A percentile compares a stretch with the other conserved stretches of the same genome.
phyloP scores from a whole-genome alignment of 2,888 invertebrate genomes.

The Caenorhabditis sp. region DNA sequence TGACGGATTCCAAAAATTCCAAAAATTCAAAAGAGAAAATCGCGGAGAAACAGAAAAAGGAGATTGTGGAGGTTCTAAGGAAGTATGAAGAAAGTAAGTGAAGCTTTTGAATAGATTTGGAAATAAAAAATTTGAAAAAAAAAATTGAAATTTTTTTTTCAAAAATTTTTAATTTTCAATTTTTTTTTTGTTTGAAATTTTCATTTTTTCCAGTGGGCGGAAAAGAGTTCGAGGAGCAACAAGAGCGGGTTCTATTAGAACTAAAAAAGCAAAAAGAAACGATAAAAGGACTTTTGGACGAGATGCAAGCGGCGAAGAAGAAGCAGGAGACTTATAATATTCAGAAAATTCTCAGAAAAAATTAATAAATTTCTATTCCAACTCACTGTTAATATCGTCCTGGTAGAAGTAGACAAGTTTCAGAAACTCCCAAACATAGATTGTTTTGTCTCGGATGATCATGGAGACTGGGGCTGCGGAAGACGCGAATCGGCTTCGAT shows the following conservation, averaged over 20 bases:
- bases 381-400: not conserved
- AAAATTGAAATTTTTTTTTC: not conserved
- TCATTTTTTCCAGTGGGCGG: slow-evolving; percentile 18
- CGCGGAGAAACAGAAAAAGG: not conserved
- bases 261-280: slow-evolving; percentile 7
- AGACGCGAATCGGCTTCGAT: too few relatives aligned
- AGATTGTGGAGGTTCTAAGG: not conserved
- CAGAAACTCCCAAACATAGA: not conserved
- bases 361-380: not conserved
- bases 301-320: slow-evolving; percentile 18
- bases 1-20: too few relatives aligned
- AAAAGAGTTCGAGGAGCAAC: not conserved
- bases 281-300: slow-evolving; percentile 8
- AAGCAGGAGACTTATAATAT: slow-evolving; percentile 6
- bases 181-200: too few relatives aligned
- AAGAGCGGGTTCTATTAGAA: slow-evolving; percentile 1
- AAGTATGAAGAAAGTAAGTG: not conserved
- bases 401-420: not conserved
- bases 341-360: not conserved
- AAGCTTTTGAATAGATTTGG: not conserved
- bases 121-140: too few relatives aligned
- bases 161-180: not conserved
- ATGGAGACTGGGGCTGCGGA: too few relatives aligned
- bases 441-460: not conserved
- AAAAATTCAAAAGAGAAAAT: not conserved